Evolutionary conservation across 2,113 vertebrate species (phyloP), one percentile per base, ranked within the genome.

Genomic region (Gavia stellata): DNA sequence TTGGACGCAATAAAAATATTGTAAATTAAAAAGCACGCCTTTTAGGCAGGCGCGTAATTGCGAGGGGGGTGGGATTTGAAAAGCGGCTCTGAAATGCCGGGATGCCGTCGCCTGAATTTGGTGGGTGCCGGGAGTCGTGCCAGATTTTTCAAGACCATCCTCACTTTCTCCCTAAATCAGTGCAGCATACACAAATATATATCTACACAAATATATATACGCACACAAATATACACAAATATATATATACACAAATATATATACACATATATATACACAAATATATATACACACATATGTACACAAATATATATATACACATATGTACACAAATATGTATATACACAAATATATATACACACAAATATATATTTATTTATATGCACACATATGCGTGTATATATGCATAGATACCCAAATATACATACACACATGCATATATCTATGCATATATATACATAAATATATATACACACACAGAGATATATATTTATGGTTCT

Each of bases 1-100:
- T 79, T 44, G 73, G 86, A 79, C 0, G 8, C 94, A 97, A 97
- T 96, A 96, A 96, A 97, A 91, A 65, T 33, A 1, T 3, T 81
- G 84, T 97, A 97, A 97, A 72, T 95, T 89, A 86, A 90, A 92
- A 36, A 18, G 4, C 2, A 21, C 3, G 34, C 52, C 15, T 63
- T 65, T 28, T 10, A 21, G 55, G 31, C 29, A 14, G 62, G 44
- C 2, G 45, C 49, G 47, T 65, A 20, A 31, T 14, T 24, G 59
- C 1, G 14, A 36, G 34, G 1, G 4, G 26, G 53, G 19, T 7
- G 49, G 7, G 55, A 12, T 21, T 28, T 18, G 40, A 17, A 28
- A 34, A 56, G 19, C 2, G 1, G 33, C 58, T 49, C 26, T 15
- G 71, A 59, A 29, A 13, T 10, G 58, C 49, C 24, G 40, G 44